Conservation (phyloP, 2,113 vertebrate species). For the Pelobates fuscus region DNA sequence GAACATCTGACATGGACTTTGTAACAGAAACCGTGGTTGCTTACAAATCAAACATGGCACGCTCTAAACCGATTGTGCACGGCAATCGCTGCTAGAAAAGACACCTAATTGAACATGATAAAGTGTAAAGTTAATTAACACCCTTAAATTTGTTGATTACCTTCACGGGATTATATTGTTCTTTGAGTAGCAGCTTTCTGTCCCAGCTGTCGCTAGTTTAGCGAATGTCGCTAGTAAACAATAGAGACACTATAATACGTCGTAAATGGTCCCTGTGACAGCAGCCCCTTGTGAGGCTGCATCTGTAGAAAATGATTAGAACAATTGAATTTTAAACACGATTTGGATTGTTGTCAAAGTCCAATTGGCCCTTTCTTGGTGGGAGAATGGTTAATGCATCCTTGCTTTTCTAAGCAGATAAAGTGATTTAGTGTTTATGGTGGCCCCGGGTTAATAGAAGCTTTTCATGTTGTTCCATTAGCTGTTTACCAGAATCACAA, state of each 20-base stretch:
- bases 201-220: conserved; percentile 92
- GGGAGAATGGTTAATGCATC: conserved; percentile 77
- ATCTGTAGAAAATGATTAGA: conserved; percentile 96
- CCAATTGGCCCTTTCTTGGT: conserved; percentile 81
- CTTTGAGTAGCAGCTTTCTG: conserved; percentile 80
- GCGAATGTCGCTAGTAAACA: conserved; percentile 82
- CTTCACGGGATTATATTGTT: conserved; percentile 88
- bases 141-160: conserved; percentile 97
- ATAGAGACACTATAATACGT: conserved; percentile 88
- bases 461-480: conserved; percentile 56
- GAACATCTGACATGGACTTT: conserved; percentile 80
- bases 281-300: conserved; percentile 89
- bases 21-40: conserved; percentile 83
- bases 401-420: conserved; percentile 77
- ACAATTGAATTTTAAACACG: conserved; percentile 96
- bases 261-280: conserved; percentile 86
- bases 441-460: conserved; percentile 60
- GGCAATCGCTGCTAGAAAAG: conserved; percentile 84
- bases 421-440: conserved; percentile 77
- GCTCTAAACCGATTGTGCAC: conserved; percentile 85
- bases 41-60: conserved; percentile 91
- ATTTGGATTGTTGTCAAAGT: conserved; percentile 77
- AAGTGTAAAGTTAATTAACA: conserved; percentile 99
- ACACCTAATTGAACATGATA: conserved; percentile 99
- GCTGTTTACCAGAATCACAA: conserved; percentile 54